Evolutionary conservation across 2,797 vertebrate genomes (phyloP).

Genomic region (Calcarius lapponicus): DNA sequence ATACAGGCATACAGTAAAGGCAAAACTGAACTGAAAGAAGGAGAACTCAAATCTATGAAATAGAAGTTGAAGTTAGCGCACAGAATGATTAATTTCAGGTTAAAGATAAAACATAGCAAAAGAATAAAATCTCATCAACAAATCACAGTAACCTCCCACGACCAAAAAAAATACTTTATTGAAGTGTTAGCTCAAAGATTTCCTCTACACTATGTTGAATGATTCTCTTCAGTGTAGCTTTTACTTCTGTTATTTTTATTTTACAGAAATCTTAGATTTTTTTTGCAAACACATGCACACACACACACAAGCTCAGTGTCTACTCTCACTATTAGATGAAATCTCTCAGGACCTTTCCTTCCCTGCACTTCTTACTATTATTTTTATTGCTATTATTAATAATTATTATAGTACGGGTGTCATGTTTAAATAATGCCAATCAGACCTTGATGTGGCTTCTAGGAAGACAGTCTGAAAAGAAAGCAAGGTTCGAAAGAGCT

Average conservation of each 20-base stretch:
- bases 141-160: neutral
- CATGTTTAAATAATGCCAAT: slow-evolving; percentile 12
- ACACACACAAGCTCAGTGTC: neutral
- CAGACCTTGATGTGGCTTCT: slow-evolving; percentile 50
- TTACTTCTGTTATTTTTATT: slow-evolving; percentile 24
- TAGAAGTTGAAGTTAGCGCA: neutral
- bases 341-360: slow-evolving; percentile 33
- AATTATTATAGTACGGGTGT: neutral
- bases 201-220: neutral
- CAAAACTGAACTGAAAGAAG: neutral
- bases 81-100: neutral
- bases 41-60: neutral
- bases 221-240: neutral
- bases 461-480: slow-evolving; percentile 44
- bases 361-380: neutral
- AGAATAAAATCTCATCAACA: slow-evolving; percentile 8
- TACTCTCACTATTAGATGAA: neutral
- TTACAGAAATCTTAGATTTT: neutral
- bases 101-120: neutral
- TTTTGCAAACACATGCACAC: neutral
- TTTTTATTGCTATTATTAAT: slow-evolving; percentile 32
- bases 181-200: neutral
- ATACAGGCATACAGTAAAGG: slow-evolving; percentile 2
- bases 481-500: slow-evolving; percentile 15
- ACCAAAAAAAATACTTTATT: neutral